A percentile compares a stretch with the other conserved stretches of the same genome.
Conservation (phyloP, 2,113 vertebrate genomes). For the Caloenas nicobarica region DNA sequence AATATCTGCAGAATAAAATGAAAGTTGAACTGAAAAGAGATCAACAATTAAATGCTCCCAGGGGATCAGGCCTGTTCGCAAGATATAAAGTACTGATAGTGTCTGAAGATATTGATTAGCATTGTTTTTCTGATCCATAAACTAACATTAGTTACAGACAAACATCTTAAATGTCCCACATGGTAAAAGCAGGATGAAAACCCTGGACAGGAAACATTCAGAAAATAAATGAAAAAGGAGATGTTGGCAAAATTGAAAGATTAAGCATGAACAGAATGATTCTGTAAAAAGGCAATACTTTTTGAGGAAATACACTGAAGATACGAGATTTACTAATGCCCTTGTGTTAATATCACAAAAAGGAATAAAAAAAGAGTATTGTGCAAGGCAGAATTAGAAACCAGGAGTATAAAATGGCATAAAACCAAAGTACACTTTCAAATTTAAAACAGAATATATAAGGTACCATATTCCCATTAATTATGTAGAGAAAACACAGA, state of each 20-base stretch:
- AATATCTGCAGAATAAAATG: slow-evolving; percentile 41
- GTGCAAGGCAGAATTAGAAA: slow-evolving; percentile 31
- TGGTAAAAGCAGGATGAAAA: neutral
- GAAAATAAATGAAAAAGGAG: neutral
- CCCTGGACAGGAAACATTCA: neutral
- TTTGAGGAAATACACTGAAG: slow-evolving; percentile 14
- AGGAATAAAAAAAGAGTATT: neutral
- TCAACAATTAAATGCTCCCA: slow-evolving; percentile 37
- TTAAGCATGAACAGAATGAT: neutral
- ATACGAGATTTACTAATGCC: neutral
- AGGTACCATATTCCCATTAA: slow-evolving; percentile 86
- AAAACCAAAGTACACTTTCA: slow-evolving; percentile 58
- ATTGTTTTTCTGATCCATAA: slow-evolving; percentile 17
- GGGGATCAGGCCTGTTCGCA: neutral
- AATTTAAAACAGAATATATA: slow-evolving; percentile 55
- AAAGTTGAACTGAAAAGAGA: slow-evolving; percentile 22
- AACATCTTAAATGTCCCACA: neutral
- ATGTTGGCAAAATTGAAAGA: neutral
- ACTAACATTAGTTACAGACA: slow-evolving; percentile 3
- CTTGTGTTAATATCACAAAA: neutral
- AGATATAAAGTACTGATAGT: slow-evolving; percentile 5
- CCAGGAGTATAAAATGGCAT: slow-evolving; percentile 50
- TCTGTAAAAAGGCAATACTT: neutral
- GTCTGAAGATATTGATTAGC: slow-evolving; percentile 40
- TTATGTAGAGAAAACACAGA: slow-evolving; percentile 89